phyloP scores from a whole-genome alignment of 1,140 invertebrate species.

The Phthorimaea operculella region DNA sequence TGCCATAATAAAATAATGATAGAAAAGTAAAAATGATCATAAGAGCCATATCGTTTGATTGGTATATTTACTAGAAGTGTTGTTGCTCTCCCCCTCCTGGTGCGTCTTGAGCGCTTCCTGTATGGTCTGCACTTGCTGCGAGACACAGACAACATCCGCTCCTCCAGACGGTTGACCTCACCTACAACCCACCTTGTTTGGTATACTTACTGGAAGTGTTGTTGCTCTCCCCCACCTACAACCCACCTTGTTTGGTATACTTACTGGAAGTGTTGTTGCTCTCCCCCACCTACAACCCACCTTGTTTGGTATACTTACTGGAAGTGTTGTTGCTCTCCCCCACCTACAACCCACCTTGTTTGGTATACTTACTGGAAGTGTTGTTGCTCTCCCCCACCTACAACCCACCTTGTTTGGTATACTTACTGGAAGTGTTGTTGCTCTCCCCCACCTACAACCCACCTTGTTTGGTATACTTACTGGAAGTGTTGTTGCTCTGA shows the following conservation, averaged over 20 bases:
- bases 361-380: conserved; percentile 33
- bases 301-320: conserved; percentile 34
- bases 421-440: conserved; percentile 61
- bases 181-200: conserved; percentile 92
- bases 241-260: conserved; percentile 6
- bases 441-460: too few species aligned
- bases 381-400: conserved; percentile 76
- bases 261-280: conserved; percentile 69
- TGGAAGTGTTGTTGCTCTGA: conserved; percentile 69
- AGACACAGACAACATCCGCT: conserved; percentile 98
- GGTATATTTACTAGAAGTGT: conserved; percentile 31
- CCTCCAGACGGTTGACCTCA: conserved; percentile 99
- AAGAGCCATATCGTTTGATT: background rate
- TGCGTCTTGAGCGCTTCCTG: conserved; percentile 96
- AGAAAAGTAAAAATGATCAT: too few species aligned
- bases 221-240: conserved; percentile 78
- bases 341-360: too few species aligned
- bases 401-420: conserved; percentile 7
- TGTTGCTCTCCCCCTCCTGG: conserved; percentile 79
- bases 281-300: too few species aligned
- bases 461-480: conserved; percentile 36
- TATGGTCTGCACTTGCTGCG: conserved; percentile 99
- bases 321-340: conserved; percentile 72
- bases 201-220: conserved; percentile 38
- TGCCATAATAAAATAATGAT: too few species aligned